phyloP scores from a whole-genome alignment of 2,113 vertebrate genomes.

The Chaetops frenatus region DNA sequence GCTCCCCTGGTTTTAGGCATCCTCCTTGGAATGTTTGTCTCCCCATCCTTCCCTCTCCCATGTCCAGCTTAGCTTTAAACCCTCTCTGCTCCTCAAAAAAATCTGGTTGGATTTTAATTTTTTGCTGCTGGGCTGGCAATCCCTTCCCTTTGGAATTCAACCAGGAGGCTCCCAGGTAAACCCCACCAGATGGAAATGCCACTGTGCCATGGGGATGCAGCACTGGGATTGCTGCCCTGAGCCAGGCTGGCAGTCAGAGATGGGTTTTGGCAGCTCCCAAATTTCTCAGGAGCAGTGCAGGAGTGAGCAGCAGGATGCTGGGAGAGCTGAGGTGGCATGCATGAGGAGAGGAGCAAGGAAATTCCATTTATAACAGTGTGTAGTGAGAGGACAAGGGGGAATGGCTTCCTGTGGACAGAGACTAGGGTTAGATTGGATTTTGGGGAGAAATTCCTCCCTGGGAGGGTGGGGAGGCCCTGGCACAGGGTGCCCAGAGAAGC shows the following conservation, averaged over 20 bases:
- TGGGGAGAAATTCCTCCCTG: not conserved
- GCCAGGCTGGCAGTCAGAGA: not conserved
- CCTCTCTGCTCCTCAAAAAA: not conserved
- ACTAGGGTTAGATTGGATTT: not conserved
- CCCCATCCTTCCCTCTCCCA: not conserved
- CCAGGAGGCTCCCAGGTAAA: not conserved
- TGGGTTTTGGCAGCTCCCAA: not conserved
- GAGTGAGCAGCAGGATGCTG: not conserved
- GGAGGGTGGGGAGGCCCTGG: fast-evolving
- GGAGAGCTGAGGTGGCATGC: not conserved
- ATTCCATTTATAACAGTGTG: not conserved
- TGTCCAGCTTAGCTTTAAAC: not conserved
- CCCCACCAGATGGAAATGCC: not conserved
- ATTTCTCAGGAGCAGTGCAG: not conserved
- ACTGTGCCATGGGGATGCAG: not conserved
- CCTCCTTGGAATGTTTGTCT: not conserved
- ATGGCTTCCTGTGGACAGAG: not conserved
- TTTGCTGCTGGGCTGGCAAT: not conserved
- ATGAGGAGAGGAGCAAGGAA: not conserved
- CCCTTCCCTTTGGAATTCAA: not conserved
- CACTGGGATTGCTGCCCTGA: not conserved
- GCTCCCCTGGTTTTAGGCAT: not conserved
- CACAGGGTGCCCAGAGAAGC: not conserved
- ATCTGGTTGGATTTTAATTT: not conserved
- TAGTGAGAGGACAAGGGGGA: not conserved